Conservation (phyloP, 2,113 vertebrate genomes). For the Tetrao urogallus region DNA sequence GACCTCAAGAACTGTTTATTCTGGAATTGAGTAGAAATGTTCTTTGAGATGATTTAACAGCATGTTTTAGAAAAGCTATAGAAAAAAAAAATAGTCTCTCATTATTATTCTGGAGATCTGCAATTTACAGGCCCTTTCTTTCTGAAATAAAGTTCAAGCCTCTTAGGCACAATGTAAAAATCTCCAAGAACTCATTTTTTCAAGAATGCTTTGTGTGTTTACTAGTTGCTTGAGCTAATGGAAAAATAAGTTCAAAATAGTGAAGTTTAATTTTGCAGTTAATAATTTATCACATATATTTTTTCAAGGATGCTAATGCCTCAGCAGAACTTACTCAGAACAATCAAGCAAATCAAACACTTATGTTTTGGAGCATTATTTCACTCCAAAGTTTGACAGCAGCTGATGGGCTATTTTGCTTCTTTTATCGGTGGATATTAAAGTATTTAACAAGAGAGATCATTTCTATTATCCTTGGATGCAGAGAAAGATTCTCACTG, state of each 20-base stretch:
- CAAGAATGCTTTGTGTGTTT: background rate
- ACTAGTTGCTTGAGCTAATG: background rate
- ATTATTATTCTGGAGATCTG: background rate
- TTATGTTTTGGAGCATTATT: background rate
- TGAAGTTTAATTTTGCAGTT: background rate
- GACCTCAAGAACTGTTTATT: background rate
- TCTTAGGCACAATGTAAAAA: background rate
- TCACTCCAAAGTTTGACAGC: background rate
- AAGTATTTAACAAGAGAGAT: background rate
- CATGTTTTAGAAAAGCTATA: background rate
- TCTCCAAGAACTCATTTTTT: slow-evolving; percentile 43
- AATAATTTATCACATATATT: background rate
- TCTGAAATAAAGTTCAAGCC: background rate
- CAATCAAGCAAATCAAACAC: background rate
- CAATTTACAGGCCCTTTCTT: background rate
- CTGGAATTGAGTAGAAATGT: background rate
- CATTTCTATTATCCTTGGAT: background rate
- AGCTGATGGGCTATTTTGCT: background rate
- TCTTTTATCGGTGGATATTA: background rate
- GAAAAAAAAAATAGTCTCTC: background rate
- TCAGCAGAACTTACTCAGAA: background rate
- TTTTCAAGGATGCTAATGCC: background rate
- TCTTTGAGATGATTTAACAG: background rate
- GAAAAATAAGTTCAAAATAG: background rate
- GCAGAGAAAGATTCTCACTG: background rate